A percentile compares a stretch with the other conserved stretches of the same genome.
Evolutionary conservation across 2,888 invertebrate genomes (phyloP).

Genomic region (Himalopsyche anomala): DNA sequence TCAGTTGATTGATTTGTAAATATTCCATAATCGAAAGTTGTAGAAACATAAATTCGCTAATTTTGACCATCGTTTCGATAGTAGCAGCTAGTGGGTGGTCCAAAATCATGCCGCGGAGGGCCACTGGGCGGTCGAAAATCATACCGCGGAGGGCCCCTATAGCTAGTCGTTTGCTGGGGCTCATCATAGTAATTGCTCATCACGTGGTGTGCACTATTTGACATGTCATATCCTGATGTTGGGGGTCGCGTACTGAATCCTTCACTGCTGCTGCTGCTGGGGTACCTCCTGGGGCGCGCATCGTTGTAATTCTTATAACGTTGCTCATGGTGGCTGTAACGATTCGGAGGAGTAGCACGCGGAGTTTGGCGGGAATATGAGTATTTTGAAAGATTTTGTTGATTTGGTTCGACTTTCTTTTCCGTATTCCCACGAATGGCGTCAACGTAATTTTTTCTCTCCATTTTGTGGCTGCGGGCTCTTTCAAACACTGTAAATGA

Average conservation of each 20-base stretch:
- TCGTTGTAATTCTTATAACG: not conserved
- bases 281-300: not conserved
- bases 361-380: not conserved
- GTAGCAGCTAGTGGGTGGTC: not conserved
- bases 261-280: not conserved
- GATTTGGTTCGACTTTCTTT: not conserved
- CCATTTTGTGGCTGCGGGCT: constrained; percentile 83
- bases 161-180: not conserved
- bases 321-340: not conserved
- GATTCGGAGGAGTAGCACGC: not conserved
- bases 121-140: not conserved
- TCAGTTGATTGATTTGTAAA: too few species aligned
- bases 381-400: not conserved
- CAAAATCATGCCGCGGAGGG: not conserved
- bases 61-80: not conserved
- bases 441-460: constrained; percentile 78
- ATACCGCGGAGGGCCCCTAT: not conserved
- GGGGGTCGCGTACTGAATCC: not conserved
- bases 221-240: not conserved
- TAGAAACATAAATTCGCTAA: too few species aligned
- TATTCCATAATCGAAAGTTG: too few species aligned
- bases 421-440: constrained; percentile 68
- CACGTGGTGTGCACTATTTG: not conserved
- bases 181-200: not conserved
- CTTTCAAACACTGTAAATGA: constrained; percentile 77